These are phyloP conservation scores for Orientallactaga bullata DNA, from an alignment of 2,113 vertebrate genomes.

Conservation along the genomic window DNA sequence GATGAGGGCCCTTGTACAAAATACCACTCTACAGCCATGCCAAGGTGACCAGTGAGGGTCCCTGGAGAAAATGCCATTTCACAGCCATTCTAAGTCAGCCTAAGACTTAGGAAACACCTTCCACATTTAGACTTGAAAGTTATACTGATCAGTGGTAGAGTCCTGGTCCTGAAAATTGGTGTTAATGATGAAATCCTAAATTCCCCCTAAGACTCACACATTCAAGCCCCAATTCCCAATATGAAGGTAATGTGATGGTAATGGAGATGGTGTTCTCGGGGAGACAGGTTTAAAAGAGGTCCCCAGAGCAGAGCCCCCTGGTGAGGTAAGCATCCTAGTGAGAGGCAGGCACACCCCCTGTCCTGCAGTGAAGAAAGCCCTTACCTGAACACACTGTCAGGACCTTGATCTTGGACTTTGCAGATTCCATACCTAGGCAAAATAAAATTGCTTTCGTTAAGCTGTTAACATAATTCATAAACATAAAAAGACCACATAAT, in stretches of 20 bases:
- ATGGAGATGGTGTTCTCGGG: neutral
- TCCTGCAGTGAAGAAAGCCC: too few species aligned
- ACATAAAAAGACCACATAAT: neutral
- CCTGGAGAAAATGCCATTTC: neutral
- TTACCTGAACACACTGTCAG: too few species aligned
- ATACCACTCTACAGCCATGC: too few species aligned
- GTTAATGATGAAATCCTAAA: neutral
- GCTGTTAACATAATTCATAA: too few species aligned
- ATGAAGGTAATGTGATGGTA: neutral
- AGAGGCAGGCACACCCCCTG: too few species aligned
- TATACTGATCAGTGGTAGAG: neutral
- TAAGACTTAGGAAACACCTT: too few species aligned
- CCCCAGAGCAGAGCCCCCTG: neutral
- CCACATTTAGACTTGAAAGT: neutral
- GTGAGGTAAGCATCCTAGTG: neutral
- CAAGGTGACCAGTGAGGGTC: accelerated
- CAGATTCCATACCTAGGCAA: neutral
- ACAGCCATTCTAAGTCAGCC: accelerated
- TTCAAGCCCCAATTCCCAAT: neutral
- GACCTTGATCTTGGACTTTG: neutral
- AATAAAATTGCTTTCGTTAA: neutral
- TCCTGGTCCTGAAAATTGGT: neutral
- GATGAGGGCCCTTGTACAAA: too few species aligned
- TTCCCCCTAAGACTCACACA: neutral
- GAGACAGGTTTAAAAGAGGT: neutral